Evolutionary conservation across 2,113 vertebrate species (phyloP).

Genomic region (Tragulus kanchil): DNA sequence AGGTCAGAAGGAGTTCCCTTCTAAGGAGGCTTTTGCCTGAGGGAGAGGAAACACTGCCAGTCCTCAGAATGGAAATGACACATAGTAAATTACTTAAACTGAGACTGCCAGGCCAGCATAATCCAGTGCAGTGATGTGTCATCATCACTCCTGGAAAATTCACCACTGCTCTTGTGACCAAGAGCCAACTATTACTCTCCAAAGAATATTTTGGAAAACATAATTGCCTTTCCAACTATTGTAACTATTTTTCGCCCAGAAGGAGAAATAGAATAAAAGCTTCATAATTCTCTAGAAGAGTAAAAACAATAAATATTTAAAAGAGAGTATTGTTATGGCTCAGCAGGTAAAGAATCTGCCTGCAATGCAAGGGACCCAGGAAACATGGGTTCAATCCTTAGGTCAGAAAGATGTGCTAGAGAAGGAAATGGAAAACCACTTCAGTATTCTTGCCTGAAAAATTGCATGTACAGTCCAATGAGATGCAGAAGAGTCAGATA

Average conservation of each 20-base stretch:
- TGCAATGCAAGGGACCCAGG: neutral
- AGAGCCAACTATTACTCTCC: neutral
- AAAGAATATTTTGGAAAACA: conserved; percentile 47
- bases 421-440: neutral
- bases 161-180: conserved; percentile 30
- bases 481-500: neutral
- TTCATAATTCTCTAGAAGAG: neutral
- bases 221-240: neutral
- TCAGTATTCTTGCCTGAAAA: neutral
- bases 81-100: conserved; percentile 45
- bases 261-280: neutral
- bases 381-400: neutral
- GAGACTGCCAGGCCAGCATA: conserved; percentile 44
- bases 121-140: neutral
- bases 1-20: conserved; percentile 46
- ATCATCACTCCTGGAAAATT: conserved; percentile 49
- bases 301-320: neutral
- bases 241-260: neutral
- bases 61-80: conserved; percentile 48
- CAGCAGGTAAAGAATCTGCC: neutral
- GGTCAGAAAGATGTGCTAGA: neutral
- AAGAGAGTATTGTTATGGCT: neutral
- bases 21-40: conserved; percentile 22
- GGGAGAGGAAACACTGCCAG: conserved; percentile 60
- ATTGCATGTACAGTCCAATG: neutral